These are phyloP conservation scores for Catamblyrhynchus diadema DNA, from an alignment of 2,797 vertebrate genomes.

Conservation along the genomic window DNA sequence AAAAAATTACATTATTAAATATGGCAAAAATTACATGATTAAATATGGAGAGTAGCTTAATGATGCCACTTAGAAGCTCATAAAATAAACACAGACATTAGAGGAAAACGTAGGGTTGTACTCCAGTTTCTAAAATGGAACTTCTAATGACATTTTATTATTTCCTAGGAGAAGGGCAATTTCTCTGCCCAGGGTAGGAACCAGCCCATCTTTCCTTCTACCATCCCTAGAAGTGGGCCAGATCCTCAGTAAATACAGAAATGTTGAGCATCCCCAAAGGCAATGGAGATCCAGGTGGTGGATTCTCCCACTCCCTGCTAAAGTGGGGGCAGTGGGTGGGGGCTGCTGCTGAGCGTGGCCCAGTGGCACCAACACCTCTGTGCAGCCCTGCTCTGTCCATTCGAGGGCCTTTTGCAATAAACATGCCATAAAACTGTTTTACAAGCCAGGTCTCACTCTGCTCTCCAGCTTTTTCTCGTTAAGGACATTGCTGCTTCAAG, in stretches of 20 bases:
- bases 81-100: neutral
- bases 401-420: constrained; percentile 24
- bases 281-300: rapidly evolving
- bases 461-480: constrained; percentile 62
- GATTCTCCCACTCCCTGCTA: neutral
- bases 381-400: neutral
- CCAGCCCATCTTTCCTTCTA: neutral
- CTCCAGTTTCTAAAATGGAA: neutral
- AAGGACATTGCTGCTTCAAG: constrained; percentile 29
- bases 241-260: neutral
- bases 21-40: neutral
- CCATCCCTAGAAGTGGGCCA: neutral
- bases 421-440: constrained; percentile 54
- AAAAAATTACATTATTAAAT: neutral
- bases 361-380: neutral
- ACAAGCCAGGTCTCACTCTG: constrained; percentile 46
- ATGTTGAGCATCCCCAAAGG: neutral
- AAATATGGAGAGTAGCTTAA: neutral
- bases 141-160: neutral
- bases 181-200: neutral
- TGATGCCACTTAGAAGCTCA: neutral
- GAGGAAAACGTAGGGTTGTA: neutral
- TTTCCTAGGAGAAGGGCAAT: neutral
- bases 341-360: neutral
- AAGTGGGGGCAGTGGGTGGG: neutral